phyloP scores from a whole-genome alignment of 30 jellyfish, hydroid and myxozoan species.

The Hydra vulgaris region DNA sequence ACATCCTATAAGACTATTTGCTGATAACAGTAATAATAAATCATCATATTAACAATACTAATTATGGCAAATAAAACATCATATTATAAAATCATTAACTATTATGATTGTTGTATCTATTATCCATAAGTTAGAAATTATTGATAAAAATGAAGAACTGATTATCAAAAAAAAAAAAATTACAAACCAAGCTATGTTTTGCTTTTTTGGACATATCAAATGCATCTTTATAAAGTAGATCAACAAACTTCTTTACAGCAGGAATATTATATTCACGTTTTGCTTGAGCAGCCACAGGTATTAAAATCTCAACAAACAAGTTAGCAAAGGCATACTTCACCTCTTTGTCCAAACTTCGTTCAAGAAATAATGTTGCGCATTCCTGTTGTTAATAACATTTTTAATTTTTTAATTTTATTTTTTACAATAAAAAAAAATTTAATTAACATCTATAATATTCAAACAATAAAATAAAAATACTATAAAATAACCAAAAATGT shows the following conservation, averaged over 20 bases:
- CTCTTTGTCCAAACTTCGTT: conserved; percentile 79
- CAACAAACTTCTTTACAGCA: conserved; percentile 97
- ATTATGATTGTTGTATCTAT: too few relatives aligned
- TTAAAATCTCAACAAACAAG: conserved; percentile 82
- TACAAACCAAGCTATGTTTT: conserved; percentile 71
- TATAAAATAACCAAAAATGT: too few relatives aligned
- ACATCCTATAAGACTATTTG: too few relatives aligned
- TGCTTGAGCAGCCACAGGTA: conserved; percentile 98
- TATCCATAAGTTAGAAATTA: too few relatives aligned
- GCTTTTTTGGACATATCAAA: conserved; percentile 96
- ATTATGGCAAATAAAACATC: too few relatives aligned
- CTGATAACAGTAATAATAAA: too few relatives aligned
- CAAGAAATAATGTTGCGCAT: conserved; percentile 84
- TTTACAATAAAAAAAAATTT: background rate
- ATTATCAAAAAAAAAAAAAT: background rate
- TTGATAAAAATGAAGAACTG: background rate
- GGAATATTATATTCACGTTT: conserved; percentile 94
- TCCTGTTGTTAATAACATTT: conserved; percentile 33
- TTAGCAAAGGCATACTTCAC: conserved; percentile 95
- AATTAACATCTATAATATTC: too few relatives aligned
- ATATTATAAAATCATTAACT: too few relatives aligned
- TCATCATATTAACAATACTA: too few relatives aligned
- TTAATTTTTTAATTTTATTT: background rate
- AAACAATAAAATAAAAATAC: too few relatives aligned
- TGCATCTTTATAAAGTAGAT: conserved; percentile 79